These are phyloP conservation scores for Formica exsecta DNA, from an alignment of 1,140 invertebrate genomes.

Conservation along the genomic window DNA sequence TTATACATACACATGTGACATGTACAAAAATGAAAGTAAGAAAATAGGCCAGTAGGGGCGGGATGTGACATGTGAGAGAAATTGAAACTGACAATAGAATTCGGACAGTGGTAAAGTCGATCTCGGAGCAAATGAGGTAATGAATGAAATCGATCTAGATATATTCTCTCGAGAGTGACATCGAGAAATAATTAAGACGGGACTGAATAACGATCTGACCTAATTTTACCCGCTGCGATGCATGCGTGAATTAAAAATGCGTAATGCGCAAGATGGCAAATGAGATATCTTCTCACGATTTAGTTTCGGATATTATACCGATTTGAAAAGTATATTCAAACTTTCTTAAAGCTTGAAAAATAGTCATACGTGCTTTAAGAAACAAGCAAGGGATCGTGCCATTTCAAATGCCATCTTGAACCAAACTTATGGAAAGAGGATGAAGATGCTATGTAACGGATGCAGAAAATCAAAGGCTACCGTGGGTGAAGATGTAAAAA, in stretches of 20 bases:
- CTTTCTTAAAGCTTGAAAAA: neutral
- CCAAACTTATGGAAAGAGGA: slow-evolving; percentile 26
- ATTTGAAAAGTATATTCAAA: neutral
- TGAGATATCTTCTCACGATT: slow-evolving; percentile 13
- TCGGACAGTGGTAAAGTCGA: slow-evolving; percentile 63
- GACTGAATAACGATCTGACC: slow-evolving; percentile 24
- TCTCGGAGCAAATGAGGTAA: slow-evolving; percentile 28
- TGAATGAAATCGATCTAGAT: slow-evolving; percentile 36
- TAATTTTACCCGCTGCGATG: slow-evolving; percentile 47
- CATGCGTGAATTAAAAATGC: slow-evolving; percentile 66
- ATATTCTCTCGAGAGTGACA: slow-evolving; percentile 25
- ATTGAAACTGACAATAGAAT: slow-evolving; percentile 59
- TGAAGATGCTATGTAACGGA: slow-evolving; percentile 71
- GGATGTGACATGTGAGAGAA: slow-evolving; percentile 60
- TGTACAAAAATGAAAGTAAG: slow-evolving; percentile 28
- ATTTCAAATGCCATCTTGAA: slow-evolving; percentile 62
- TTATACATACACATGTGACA: slow-evolving; percentile 45
- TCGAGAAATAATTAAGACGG: slow-evolving; percentile 45
- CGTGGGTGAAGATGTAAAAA: slow-evolving; percentile 65
- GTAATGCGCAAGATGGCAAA: slow-evolving; percentile 62
- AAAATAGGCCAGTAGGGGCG: slow-evolving; percentile 27
- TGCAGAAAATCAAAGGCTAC: slow-evolving; percentile 72
- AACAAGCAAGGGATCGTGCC: slow-evolving; percentile 5
- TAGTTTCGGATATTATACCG: neutral
- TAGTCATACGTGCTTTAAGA: neutral